Evolutionary conservation across 1,140 invertebrate species (phyloP).

Genomic region (Penaeus indicus): DNA sequence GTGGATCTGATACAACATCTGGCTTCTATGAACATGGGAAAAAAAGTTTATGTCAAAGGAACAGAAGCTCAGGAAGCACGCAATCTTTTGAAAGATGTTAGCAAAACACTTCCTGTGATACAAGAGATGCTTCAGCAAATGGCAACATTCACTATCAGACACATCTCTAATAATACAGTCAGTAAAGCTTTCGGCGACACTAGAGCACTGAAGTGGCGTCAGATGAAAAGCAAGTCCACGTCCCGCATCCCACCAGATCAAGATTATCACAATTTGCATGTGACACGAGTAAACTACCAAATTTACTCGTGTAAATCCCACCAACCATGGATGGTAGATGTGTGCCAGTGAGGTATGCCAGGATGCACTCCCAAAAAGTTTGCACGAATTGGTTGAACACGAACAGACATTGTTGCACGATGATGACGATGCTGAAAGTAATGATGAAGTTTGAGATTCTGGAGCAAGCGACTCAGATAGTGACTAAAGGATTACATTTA

Average conservation of each 20-base stretch:
- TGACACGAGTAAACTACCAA: constrained; percentile 22
- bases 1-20: constrained; percentile 35
- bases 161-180: constrained; percentile 6
- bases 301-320: constrained; percentile 37
- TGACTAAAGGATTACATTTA: constrained; percentile 20
- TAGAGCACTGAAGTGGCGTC: constrained; percentile 16
- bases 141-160: constrained; percentile 27
- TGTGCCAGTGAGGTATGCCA: constrained; percentile 32
- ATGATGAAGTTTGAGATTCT: constrained; percentile 21
- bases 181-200: not conserved
- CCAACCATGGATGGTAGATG: constrained; percentile 28
- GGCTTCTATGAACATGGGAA: constrained; percentile 31
- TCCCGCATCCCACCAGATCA: not conserved
- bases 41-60: constrained; percentile 34
- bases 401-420: constrained; percentile 6
- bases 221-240: constrained; percentile 29
- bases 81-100: constrained; percentile 36
- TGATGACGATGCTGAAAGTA: not conserved
- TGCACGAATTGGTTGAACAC: constrained; percentile 15
- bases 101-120: constrained; percentile 25
- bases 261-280: constrained; percentile 32
- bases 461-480: constrained; percentile 26
- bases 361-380: constrained; percentile 27
- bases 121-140: constrained; percentile 26
- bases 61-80: not conserved